A percentile compares a stretch with the other conserved stretches of the same genome.
Evolutionary conservation across 2,113 vertebrate species (phyloP).

Genomic region (Craseonycteris thonglongyai): DNA sequence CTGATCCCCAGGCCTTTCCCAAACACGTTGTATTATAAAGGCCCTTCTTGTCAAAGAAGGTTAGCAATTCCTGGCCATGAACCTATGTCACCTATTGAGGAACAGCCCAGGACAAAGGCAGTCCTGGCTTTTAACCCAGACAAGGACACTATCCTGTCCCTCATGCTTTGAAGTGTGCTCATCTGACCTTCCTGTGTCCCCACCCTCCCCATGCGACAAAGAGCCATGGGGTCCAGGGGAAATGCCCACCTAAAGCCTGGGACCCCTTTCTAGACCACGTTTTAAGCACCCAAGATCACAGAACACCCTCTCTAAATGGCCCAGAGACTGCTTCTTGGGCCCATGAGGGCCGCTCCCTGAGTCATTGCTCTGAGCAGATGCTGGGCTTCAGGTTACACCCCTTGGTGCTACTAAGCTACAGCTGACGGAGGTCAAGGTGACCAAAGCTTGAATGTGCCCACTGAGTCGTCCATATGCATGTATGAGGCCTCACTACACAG

Average conservation of each 20-base stretch:
- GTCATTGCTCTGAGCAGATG: background rate
- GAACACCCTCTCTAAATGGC: background rate
- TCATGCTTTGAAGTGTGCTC: background rate
- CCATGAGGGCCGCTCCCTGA: too few species aligned
- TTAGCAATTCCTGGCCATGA: background rate
- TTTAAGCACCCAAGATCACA: background rate
- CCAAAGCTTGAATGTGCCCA: background rate
- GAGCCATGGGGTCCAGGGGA: background rate
- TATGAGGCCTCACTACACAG: background rate
- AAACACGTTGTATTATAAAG: background rate
- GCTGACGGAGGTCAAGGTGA: rapidly evolving
- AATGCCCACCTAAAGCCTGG: background rate
- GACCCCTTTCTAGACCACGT: background rate
- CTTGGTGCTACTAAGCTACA: background rate
- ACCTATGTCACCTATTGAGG: background rate
- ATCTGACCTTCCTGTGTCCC: background rate
- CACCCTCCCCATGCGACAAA: background rate
- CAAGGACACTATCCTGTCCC: background rate
- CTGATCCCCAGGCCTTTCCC: background rate
- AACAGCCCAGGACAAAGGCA: background rate
- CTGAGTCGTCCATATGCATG: background rate
- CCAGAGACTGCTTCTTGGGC: background rate
- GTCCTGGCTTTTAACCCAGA: background rate
- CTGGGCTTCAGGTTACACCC: background rate
- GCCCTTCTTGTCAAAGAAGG: background rate